phyloP scores from a whole-genome alignment of 2,888 invertebrate species.

The Laothoe populi region DNA sequence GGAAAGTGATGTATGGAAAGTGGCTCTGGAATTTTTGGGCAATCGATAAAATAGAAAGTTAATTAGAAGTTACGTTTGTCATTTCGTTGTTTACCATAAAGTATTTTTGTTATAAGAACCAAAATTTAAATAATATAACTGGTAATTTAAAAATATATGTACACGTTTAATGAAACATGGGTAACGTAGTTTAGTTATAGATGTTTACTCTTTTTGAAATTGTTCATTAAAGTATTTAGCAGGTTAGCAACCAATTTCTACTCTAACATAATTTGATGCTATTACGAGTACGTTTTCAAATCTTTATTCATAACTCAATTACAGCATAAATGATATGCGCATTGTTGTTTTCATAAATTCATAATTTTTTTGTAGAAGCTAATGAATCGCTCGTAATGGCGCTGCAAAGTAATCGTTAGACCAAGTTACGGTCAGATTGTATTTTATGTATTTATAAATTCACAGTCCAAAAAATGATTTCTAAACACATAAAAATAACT shows the following conservation, averaged over 20 bases:
- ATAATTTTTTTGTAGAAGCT: background rate
- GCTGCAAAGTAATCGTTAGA: background rate
- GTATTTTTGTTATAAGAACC: too few relatives aligned
- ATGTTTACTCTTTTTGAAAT: too few relatives aligned
- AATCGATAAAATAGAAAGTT: conserved; percentile 77
- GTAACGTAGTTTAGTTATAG: too few relatives aligned
- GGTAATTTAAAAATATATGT: too few relatives aligned
- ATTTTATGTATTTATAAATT: too few relatives aligned
- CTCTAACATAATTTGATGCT: background rate
- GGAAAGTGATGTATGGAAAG: conserved; percentile 76
- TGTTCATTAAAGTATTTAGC: too few relatives aligned
- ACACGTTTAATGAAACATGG: too few relatives aligned
- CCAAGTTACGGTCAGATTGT: too few relatives aligned
- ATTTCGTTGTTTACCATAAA: conserved; percentile 21
- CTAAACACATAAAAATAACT: too few relatives aligned
- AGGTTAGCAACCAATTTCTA: too few relatives aligned
- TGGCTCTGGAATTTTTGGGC: conserved; percentile 76
- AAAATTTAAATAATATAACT: too few relatives aligned
- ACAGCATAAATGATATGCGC: background rate
- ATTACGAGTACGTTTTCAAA: background rate
- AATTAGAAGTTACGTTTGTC: conserved; percentile 47
- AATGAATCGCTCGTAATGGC: background rate
- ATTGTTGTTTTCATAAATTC: background rate
- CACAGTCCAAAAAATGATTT: too few relatives aligned
- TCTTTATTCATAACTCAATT: conserved; percentile 1